Percentiles rank a stretch among this genome's conserved stretches.
These are phyloP conservation scores for Melanotaenia nigrans DNA, from an alignment of 2,797 vertebrate species.

Conservation along the genomic window DNA sequence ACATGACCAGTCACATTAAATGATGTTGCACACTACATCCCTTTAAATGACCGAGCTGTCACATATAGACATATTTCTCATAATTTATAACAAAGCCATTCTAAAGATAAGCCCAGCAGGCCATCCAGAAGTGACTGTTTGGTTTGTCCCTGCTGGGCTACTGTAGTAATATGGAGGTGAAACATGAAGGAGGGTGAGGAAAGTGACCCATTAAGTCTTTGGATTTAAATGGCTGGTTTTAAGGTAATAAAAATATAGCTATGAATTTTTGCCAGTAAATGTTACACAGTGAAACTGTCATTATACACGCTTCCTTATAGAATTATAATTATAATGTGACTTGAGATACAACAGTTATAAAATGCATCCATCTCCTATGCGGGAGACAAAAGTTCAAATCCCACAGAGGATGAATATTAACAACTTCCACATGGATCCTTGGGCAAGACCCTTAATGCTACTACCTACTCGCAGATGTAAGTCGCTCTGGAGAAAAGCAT, in stretches of 20 bases:
- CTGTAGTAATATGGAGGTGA: neutral
- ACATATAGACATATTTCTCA: neutral
- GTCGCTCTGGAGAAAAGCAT: no score
- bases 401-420: no score
- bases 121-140: neutral
- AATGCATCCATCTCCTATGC: neutral
- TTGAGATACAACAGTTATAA: neutral
- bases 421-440: no score
- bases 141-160: neutral
- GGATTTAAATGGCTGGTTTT: neutral
- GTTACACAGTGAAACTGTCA: neutral
- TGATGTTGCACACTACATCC: neutral
- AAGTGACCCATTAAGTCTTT: neutral
- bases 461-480: no score
- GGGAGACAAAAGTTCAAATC: no score
- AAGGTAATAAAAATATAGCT: neutral
- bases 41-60: neutral
- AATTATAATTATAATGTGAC: neutral
- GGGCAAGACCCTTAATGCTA: no score
- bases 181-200: neutral
- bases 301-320: neutral
- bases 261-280: neutral
- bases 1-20: neutral
- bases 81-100: neutral
- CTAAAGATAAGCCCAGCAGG: neutral